Percentiles rank a stretch among this genome's conserved stretches.
Evolutionary conservation across 1,140 invertebrate species (phyloP).

Genomic region (Drosophila baimaii): DNA sequence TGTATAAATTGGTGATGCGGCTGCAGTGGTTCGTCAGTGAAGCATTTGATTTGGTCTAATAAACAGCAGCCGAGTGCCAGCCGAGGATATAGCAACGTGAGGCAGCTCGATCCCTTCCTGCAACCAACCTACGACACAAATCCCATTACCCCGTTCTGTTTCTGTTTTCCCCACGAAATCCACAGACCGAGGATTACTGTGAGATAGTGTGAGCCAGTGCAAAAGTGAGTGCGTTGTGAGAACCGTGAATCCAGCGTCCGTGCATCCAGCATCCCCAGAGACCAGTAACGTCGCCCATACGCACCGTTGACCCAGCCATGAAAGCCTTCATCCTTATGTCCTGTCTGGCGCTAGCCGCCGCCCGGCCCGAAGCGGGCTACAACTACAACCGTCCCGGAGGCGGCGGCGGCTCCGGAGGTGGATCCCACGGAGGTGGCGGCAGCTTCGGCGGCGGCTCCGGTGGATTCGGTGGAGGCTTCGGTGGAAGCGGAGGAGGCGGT

Average conservation of each 20-base stretch:
- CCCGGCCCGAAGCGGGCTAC: constrained; percentile 87
- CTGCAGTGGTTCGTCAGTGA: constrained; percentile 82
- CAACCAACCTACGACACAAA: constrained; percentile 14
- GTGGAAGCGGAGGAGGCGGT: constrained; percentile 43
- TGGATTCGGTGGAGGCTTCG: constrained; percentile 42
- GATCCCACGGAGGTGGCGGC: constrained; percentile 51
- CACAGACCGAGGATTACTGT: constrained; percentile 83
- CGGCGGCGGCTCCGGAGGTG: constrained; percentile 71
- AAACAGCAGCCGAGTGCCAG: constrained; percentile 75
- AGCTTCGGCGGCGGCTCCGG: constrained; percentile 57
- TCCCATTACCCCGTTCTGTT: constrained; percentile 20
- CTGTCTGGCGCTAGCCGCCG: constrained; percentile 86
- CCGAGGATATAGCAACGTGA: constrained; percentile 76
- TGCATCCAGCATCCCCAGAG: constrained; percentile 16
- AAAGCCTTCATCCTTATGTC: constrained; percentile 85
- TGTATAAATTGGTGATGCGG: constrained; percentile 84
- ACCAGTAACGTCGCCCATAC: constrained; percentile 29
- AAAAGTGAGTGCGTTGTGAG: constrained; percentile 53
- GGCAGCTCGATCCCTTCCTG: constrained; percentile 45
- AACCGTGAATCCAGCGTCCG: constrained; percentile 22
- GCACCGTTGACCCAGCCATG: constrained; percentile 70
- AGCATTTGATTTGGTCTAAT: constrained; percentile 84
- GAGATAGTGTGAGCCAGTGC: constrained; percentile 66
- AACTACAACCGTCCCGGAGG: constrained; percentile 86
- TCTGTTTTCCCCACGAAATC: constrained; percentile 29